These are phyloP conservation scores for Larimichthys polyactis DNA, from an alignment of 2,113 vertebrate genomes.

Conservation along the genomic window DNA sequence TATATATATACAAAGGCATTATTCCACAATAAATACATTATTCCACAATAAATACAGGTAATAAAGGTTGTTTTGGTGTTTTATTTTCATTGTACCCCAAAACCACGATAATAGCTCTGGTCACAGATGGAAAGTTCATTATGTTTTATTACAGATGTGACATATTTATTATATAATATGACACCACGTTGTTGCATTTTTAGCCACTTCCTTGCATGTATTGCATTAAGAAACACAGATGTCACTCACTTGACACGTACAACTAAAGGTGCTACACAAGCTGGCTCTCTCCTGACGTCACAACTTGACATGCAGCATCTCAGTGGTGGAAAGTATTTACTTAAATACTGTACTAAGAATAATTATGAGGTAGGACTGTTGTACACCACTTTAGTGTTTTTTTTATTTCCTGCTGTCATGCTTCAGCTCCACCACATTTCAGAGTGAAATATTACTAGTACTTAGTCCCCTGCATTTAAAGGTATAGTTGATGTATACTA, in stretches of 20 bases:
- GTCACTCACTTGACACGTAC: neutral
- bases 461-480: neutral
- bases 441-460: neutral
- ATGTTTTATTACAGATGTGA: neutral
- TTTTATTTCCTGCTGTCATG: neutral
- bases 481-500: too few relatives aligned
- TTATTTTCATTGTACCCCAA: neutral
- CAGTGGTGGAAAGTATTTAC: neutral
- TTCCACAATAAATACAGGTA: neutral
- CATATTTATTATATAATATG: neutral
- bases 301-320: neutral
- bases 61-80: neutral
- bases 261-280: neutral
- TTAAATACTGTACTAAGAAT: neutral
- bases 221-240: neutral
- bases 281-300: neutral
- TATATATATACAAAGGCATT: neutral
- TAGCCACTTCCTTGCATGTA: neutral
- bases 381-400: neutral
- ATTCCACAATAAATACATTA: neutral
- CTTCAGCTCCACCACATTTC: neutral
- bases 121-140: neutral
- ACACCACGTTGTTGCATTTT: neutral
- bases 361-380: neutral
- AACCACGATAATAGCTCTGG: neutral